Evolutionary conservation across 2,797 vertebrate species (phyloP).

Genomic region (Melanotaenia nigrans): DNA sequence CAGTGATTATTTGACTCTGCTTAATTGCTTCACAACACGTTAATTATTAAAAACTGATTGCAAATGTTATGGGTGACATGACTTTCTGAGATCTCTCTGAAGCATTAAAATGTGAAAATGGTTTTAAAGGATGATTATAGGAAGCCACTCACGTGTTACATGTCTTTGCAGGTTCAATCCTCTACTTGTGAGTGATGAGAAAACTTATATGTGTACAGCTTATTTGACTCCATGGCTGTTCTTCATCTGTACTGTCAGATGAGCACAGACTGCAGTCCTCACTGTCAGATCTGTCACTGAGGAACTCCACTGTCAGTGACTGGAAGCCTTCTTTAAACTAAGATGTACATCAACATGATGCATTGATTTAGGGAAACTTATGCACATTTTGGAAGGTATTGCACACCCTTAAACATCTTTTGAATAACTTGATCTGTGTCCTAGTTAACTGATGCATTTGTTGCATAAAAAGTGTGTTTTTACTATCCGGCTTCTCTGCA

Average conservation of each 20-base stretch:
- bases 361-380: slow-evolving; percentile 33
- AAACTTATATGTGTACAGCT: neutral
- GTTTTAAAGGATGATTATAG: neutral
- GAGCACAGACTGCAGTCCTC: slow-evolving; percentile 42
- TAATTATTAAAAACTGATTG: neutral
- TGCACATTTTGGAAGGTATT: slow-evolving; percentile 33
- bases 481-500: slow-evolving; percentile 30
- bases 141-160: neutral
- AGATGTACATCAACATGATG: slow-evolving; percentile 46
- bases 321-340: slow-evolving; percentile 27
- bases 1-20: neutral
- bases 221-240: slow-evolving; percentile 35
- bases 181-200: slow-evolving; percentile 19
- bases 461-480: slow-evolving; percentile 30
- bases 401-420: slow-evolving; percentile 15
- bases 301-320: slow-evolving; percentile 30
- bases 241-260: slow-evolving; percentile 42
- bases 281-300: slow-evolving; percentile 48
- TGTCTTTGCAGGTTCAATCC: neutral
- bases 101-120: neutral
- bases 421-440: neutral
- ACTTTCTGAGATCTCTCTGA: neutral
- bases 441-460: slow-evolving; percentile 8
- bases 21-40: slow-evolving; percentile 1
- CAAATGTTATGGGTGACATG: neutral